A percentile compares a stretch with the other conserved stretches of the same genome.
Conservation (phyloP, 2,113 vertebrate species). For the Petroica traversi region DNA sequence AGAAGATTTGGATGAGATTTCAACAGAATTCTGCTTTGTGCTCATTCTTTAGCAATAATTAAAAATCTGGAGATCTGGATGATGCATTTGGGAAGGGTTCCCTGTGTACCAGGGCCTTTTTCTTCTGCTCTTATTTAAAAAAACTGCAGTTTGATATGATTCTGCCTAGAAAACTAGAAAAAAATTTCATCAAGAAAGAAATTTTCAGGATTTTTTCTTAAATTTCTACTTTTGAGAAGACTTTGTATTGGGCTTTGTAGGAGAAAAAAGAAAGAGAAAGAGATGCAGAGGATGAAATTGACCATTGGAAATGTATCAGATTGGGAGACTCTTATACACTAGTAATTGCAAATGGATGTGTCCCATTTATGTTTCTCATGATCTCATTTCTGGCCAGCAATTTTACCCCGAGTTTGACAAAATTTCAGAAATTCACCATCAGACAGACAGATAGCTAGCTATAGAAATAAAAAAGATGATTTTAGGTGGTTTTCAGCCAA, state of each 20-base stretch:
- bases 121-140: not conserved
- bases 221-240: not conserved
- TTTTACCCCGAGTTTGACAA: not conserved
- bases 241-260: rapidly evolving
- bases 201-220: not conserved
- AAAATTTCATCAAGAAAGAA: not conserved
- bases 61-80: not conserved
- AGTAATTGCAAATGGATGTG: not conserved
- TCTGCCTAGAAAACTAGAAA: not conserved
- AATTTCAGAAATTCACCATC: not conserved
- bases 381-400: not conserved
- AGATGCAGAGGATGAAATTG: not conserved
- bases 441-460: not conserved
- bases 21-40: not conserved
- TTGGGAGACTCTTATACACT: not conserved
- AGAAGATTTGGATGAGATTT: conserved; percentile 20
- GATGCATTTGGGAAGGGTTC: not conserved
- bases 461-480: not conserved
- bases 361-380: not conserved
- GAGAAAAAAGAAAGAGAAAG: rapidly evolving
- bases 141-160: not conserved
- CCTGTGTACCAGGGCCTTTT: not conserved
- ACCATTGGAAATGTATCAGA: not conserved
- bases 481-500: not conserved
- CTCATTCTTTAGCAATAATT: not conserved